Percentiles rank a stretch among this genome's conserved stretches.
Conservation (phyloP, 2,888 invertebrate species). For the Notodromas monacha region DNA sequence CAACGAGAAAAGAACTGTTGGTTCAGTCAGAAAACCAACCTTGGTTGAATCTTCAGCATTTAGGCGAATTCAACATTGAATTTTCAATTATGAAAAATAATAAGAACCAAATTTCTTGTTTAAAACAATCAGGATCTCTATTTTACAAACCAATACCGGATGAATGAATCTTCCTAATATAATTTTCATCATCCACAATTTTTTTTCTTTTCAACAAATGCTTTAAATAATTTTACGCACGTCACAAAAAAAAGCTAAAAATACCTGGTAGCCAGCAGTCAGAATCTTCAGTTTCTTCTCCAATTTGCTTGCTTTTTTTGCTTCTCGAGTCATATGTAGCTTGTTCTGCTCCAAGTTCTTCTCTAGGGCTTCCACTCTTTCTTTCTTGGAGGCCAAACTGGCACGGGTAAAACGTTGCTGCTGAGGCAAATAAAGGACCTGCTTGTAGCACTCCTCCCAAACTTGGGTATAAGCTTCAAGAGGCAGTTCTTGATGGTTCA, state of each 20-base stretch:
- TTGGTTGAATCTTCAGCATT: too few species aligned
- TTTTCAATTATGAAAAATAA: too few species aligned
- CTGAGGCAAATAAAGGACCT: conserved; percentile 60
- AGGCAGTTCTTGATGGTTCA: conserved; percentile 78
- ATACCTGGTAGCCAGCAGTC: conserved; percentile 59
- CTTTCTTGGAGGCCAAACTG: conserved; percentile 77
- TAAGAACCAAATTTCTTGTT: too few species aligned
- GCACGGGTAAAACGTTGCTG: conserved; percentile 76
- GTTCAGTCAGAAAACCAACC: too few species aligned
- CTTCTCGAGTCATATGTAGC: conserved; percentile 80
- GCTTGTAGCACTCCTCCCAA: conserved; percentile 82
- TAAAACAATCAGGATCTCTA: too few species aligned
- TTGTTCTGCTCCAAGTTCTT: conserved; percentile 70
- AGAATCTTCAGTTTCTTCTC: conserved; percentile 85
- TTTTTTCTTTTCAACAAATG: too few species aligned
- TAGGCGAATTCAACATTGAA: too few species aligned
- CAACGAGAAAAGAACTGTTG: too few species aligned
- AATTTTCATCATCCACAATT: neutral
- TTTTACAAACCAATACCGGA: too few species aligned
- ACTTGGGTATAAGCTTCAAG: conserved; percentile 71
- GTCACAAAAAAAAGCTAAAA: neutral
- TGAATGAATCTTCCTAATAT: too few species aligned
- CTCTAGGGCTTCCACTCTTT: conserved; percentile 67
- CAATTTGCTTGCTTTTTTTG: conserved; percentile 80
- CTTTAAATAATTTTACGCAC: too few species aligned